Conservation (phyloP, 1,140 invertebrate species). For the Zaprionus ghesquierei region DNA sequence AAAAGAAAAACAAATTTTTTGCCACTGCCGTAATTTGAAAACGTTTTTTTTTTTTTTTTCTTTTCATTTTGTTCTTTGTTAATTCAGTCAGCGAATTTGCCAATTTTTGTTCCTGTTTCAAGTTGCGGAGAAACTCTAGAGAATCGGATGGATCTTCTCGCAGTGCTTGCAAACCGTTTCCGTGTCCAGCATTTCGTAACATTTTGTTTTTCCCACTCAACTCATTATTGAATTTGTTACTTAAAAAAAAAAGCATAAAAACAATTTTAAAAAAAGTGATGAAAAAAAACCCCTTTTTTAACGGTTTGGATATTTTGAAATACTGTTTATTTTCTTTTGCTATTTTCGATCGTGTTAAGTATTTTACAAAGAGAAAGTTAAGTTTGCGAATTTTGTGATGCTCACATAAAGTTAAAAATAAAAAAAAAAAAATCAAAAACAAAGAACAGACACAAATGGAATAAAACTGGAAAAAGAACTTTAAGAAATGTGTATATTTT, state of each 20-base stretch:
- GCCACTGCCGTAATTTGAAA: conserved; percentile 26
- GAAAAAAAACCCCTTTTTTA: neutral
- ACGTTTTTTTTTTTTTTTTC: conserved; percentile 33
- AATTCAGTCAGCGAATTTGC: conserved; percentile 31
- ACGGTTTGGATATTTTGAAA: conserved; percentile 5
- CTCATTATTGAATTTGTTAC: conserved; percentile 3
- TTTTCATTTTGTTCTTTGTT: conserved; percentile 21
- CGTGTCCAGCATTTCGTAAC: conserved; percentile 22
- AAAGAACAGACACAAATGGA: neutral
- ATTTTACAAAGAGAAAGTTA: conserved; percentile 4
- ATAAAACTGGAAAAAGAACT: conserved; percentile 1
- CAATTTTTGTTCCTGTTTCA: conserved; percentile 38
- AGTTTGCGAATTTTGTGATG: conserved; percentile 11
- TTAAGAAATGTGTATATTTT: conserved; percentile 30
- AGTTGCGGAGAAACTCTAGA: conserved; percentile 4
- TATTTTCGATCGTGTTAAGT: neutral
- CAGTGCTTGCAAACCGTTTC: conserved; percentile 23
- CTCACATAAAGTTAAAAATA: neutral
- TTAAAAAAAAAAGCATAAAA: conserved; percentile 3
- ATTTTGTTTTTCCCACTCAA: conserved; percentile 10
- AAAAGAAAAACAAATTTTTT: conserved; percentile 1
- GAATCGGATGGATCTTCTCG: neutral
- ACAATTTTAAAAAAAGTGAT: neutral
- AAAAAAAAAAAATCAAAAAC: neutral
- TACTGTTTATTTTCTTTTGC: neutral